These are phyloP conservation scores for Lycopodina hypogea DNA, from an alignment of 37 sponge, comb jelly and placozoan species.

Conservation along the genomic window DNA sequence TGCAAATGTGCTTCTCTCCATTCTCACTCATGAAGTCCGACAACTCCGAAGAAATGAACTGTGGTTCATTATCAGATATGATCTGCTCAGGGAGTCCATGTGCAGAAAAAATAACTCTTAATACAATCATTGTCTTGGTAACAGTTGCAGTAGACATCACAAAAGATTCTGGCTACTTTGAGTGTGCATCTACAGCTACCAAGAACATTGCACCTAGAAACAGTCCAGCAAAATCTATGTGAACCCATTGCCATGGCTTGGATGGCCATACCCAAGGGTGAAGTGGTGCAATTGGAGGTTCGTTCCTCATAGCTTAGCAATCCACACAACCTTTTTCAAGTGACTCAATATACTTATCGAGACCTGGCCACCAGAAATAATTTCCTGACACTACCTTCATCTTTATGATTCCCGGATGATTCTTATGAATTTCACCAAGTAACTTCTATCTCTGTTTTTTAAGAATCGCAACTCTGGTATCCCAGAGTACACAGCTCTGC, in stretches of 20 bases:
- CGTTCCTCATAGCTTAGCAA: slow-evolving; percentile 20
- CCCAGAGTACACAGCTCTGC: slow-evolving; percentile 34
- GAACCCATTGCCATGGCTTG: slow-evolving; percentile 35
- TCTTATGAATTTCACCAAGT: slow-evolving; percentile 14
- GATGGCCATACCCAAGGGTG: slow-evolving; percentile 60
- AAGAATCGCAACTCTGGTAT: slow-evolving; percentile 34
- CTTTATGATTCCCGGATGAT: slow-evolving; percentile 45
- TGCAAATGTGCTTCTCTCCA: slow-evolving; percentile 45
- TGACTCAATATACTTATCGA: slow-evolving; percentile 33
- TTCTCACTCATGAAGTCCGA: slow-evolving; percentile 23
- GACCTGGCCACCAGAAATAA: slow-evolving; percentile 55
- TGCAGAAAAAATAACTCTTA: slow-evolving; percentile 34
- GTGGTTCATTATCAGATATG: slow-evolving; percentile 52
- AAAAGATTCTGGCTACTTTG: slow-evolving; percentile 59
- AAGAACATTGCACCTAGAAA: slow-evolving; percentile 43
- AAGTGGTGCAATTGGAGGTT: slow-evolving; percentile 32
- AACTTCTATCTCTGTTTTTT: not conserved
- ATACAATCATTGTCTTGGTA: slow-evolving; percentile 26
- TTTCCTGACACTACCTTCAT: slow-evolving; percentile 62
- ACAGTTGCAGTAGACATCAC: slow-evolving; percentile 40
- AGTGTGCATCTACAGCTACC: slow-evolving; percentile 40
- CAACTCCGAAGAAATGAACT: slow-evolving; percentile 46
- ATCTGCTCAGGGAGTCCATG: slow-evolving; percentile 43
- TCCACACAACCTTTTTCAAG: slow-evolving; percentile 28
- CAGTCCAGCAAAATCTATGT: slow-evolving; percentile 65